These are phyloP conservation scores for Ctenicera cuprea DNA, from an alignment of 2,888 invertebrate species.

Conservation along the genomic window DNA sequence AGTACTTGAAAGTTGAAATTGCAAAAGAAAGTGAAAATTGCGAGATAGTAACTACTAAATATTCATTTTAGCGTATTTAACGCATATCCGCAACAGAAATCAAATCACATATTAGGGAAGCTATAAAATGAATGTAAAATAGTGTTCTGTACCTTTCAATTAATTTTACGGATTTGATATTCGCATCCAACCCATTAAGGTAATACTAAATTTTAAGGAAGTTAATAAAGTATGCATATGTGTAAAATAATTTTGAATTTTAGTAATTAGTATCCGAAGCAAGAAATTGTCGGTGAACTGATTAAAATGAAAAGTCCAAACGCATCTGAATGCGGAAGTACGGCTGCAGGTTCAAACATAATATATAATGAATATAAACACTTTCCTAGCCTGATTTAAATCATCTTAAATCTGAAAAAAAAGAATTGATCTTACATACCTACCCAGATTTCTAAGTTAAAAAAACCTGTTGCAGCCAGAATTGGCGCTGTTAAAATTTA, in stretches of 20 bases:
- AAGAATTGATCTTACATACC: not conserved
- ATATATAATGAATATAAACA: not conserved
- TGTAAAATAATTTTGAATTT: too few relatives aligned
- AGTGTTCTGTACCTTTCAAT: not conserved
- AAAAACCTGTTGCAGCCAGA: not conserved
- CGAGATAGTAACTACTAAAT: not conserved
- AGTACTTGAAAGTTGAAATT: not conserved
- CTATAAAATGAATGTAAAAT: not conserved
- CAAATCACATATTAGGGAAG: constrained; percentile 1
- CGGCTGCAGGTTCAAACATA: not conserved
- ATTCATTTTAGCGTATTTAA: constrained; percentile 5
- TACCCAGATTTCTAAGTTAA: not conserved
- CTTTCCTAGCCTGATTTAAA: constrained; percentile 6
- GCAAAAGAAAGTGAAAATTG: constrained; percentile 5
- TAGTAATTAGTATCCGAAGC: too few relatives aligned
- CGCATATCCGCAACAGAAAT: constrained; percentile 1
- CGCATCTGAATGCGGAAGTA: constrained; percentile 9
- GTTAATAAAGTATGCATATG: too few relatives aligned
- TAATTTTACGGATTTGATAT: not conserved
- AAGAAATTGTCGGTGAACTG: not conserved
- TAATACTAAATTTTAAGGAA: too few relatives aligned
- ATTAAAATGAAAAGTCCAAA: not conserved
- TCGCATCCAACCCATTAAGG: too few relatives aligned
- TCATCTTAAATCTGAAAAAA: not conserved
- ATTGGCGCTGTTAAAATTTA: too few relatives aligned